Evolutionary conservation across 1,140 invertebrate species (phyloP).

Genomic region (Zaprionus lachaisei): DNA sequence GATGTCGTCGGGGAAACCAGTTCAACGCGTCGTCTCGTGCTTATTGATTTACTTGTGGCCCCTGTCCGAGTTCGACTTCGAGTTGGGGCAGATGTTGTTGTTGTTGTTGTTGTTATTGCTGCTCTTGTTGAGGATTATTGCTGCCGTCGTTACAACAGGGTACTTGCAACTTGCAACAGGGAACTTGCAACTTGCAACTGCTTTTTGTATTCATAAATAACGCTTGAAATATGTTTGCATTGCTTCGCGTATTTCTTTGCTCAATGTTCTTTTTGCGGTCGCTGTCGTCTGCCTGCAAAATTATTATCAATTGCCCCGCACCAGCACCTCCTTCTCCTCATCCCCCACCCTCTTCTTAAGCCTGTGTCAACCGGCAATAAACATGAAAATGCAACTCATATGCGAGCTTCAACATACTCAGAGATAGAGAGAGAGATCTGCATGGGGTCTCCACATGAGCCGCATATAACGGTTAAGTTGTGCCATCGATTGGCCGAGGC

Average conservation of each 20-base stretch:
- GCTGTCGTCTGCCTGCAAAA: slow-evolving; percentile 49
- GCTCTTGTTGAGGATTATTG: slow-evolving; percentile 31
- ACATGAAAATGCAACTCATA: slow-evolving; percentile 3
- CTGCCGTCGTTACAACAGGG: slow-evolving; percentile 28
- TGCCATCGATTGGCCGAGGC: neutral
- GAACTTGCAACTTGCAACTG: slow-evolving; percentile 27
- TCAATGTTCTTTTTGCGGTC: slow-evolving; percentile 26
- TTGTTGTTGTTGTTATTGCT: slow-evolving; percentile 21
- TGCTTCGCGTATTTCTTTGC: slow-evolving; percentile 22
- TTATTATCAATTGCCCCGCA: slow-evolving; percentile 68
- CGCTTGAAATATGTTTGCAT: slow-evolving; percentile 72
- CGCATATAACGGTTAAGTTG: neutral
- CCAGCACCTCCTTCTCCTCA: neutral
- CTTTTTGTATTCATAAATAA: slow-evolving; percentile 81
- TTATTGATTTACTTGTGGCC: slow-evolving; percentile 38
- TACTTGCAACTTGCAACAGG: slow-evolving; percentile 24
- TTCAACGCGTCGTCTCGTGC: slow-evolving; percentile 33
- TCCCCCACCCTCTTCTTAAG: neutral
- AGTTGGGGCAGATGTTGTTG: neutral
- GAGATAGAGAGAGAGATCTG: neutral
- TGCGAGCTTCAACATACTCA: neutral
- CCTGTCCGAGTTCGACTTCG: no score
- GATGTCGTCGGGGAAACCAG: slow-evolving; percentile 47
- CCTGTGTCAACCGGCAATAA: neutral
- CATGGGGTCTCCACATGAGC: neutral